Evolutionary conservation across 2,888 invertebrate species (phyloP), one percentile per base, ranked within the genome.

Genomic region (Eupithecia pulchellata): DNA sequence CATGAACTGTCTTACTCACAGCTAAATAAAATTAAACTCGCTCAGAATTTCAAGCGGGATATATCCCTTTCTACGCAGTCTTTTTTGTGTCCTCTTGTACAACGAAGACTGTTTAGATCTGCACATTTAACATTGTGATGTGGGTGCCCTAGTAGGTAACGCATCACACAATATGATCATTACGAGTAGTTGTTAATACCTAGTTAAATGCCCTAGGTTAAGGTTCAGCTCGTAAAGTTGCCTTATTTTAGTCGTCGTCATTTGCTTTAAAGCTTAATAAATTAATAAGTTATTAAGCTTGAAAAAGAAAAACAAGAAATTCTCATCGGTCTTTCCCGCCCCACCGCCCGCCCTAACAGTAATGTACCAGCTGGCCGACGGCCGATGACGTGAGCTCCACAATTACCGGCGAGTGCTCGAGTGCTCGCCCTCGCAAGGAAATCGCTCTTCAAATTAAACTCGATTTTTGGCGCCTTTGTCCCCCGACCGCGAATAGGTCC

Each of bases 321-420:
- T 32, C 1, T 36, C n/a, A 17, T 60, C 60, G 32, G 60, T 60
- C 30, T 32, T 32, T 32, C 60, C 17, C 30, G 32, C 30, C 6
- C 9, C 14, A 4, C 32, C 9, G 17, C 20, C 29, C 17, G 9
- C 64, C 36, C 36, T 80, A 75, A 77, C 76, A 68, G 25, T 2
- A 20, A 70, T 42, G 64, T 64, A 64, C 61, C 75, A 75, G 69
- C 71, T 73, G 76, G 69, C 69, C 73, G 75, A 64, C 52, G 76
- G 72, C 55, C 58, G 34, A 39, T 61, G 62, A 71, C 61, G 77
- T 78, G 87, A 86, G 86, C 84, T 88, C 86, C 88, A 87, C 92
- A 92, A 92, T 91, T 91, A 90, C 84, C 85, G 87, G 74, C 83
- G 77, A 91, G 91, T 78, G 84, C 86, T 89, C 85, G 87, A 14